Evolutionary conservation across 2,888 invertebrate genomes (phyloP), one percentile per base, ranked within the genome.

Genomic region (Aphelenchoides bicaudatus): DNA sequence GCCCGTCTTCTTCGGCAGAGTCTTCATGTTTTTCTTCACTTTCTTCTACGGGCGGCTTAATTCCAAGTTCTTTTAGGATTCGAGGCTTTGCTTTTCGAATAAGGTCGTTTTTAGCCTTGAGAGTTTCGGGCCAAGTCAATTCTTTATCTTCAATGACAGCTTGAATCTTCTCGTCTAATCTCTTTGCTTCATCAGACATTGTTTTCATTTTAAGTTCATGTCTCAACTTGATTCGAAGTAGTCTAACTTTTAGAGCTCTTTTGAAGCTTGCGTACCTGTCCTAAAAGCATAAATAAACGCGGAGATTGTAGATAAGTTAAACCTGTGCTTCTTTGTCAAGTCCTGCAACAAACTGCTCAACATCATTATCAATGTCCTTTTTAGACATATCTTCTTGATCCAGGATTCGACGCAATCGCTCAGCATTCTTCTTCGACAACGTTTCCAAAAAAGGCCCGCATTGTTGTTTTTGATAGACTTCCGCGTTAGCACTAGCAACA

Each of bases 371-470:
- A 25, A 43, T 43, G 21, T 43, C 43, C 43, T 6, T 8, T n/a
- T 43, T 43, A 6, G 43, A 21, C 43, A 21, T 6, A n/a, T 43
- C 43, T 6, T 43, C 43, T n/a, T 43, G 43, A 43, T 43, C 43
- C 43, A 43, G 25, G 23, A 43, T 43, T 6, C 21, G 25, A 8
- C 43, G 10, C 43, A 43, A n/a, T 21, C 25, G 16, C 8, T 43
- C n/a, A 10, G 8, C 43, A 10, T 43, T 43, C 25, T n/a, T 6
- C n/a, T 43, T 43, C 23, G 43, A 25, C 43, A 43, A 21, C 16
- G 25, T 6, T 19, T 43, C 43, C 10, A 43, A 25, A n/a, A 43
- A 43, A 19, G 43, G 43, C 25, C 43, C 43, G 25, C 6, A 6
- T 19, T 21, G 43, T 43, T 43, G 43, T n/a, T 43, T 43, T n/a